Base-by-base conservation (phyloP, 2,797 vertebrate genomes). In the Pseudochaenichthys georgianus region DNA sequence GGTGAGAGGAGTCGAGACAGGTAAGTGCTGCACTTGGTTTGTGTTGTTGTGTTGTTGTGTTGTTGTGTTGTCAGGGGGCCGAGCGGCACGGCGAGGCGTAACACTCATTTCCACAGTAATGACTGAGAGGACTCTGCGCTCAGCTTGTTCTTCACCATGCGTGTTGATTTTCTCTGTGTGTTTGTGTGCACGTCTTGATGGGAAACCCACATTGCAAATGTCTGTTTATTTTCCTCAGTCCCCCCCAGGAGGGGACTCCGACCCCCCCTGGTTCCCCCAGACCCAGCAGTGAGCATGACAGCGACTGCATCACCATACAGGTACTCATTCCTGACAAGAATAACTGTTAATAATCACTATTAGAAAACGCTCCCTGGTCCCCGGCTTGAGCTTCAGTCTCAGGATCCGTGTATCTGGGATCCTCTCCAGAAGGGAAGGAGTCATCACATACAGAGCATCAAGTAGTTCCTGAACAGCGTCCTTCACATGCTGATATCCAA, bases 281-380 rank as follows among this genome's bases (percentile, higher is more conserved):
- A 75, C 70, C 91, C 51, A 41, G 52, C 3, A 95, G 93, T 82
- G 93, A 95, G 54, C 89, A 90, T 21, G 93, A 94, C 85, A 92
- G 92, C n/a, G 93, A 94, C 72, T 94, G 93, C 62, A 81, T 94
- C 54, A 88, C 90, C 61, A 94, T 94, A 81, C 94, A 94, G 93
- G 94, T 95, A 81, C 43, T 21, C 5, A 34, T 31, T n/a, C 17
- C 10, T 0, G 31, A 34, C 48, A 38, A 8, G 28, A 28, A 4
- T 28, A 28, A 28, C 28, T 28, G 3, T 28, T 28, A 28, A 28
- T 4, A 28, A 28, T 28, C 28, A 28, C 28, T 28, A 28, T 28
- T 28, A 28, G 28, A 28, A 28, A 28, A 28, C 3, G 28, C 28
- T 28, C 28, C 4, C 28, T 4, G 0, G 23, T 28, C 23, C 3